Percentiles rank a stretch among this genome's conserved stretches.
These are phyloP conservation scores for Turdus rufiventris DNA, from an alignment of 2,113 vertebrate species.

Conservation along the genomic window DNA sequence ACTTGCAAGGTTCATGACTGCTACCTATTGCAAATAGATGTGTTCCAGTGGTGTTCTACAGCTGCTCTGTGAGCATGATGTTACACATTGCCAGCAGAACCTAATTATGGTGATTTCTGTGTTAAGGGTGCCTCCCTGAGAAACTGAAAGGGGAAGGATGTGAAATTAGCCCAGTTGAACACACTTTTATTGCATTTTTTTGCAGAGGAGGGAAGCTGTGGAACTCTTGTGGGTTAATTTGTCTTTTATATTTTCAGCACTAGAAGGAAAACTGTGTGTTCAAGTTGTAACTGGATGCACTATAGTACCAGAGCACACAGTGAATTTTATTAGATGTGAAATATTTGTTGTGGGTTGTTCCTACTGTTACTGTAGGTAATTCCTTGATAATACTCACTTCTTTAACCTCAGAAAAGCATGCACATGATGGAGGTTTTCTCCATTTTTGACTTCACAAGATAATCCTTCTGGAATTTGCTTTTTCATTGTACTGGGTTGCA, in stretches of 20 bases:
- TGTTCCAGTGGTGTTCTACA: not conserved
- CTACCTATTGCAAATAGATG: not conserved
- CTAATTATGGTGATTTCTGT: not conserved
- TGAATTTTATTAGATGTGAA: not conserved
- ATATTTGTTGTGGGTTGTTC: not conserved
- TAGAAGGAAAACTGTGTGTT: rapidly evolving
- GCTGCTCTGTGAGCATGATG: not conserved
- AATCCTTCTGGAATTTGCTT: not conserved
- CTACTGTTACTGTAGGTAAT: not conserved
- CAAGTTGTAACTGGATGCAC: not conserved
- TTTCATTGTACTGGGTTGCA: not conserved
- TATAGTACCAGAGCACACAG: not conserved
- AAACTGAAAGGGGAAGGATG: not conserved
- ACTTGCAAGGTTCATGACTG: not conserved
- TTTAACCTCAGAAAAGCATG: not conserved
- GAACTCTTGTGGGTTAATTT: not conserved
- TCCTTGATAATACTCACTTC: not conserved
- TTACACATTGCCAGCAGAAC: not conserved
- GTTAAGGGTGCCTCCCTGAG: not conserved
- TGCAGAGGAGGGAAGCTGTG: not conserved
- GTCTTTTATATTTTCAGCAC: not conserved
- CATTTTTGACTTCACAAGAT: not conserved
- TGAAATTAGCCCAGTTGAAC: not conserved
- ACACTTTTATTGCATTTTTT: not conserved
- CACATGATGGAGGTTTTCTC: not conserved